Evolutionary conservation across 92 coral and sea anemone genomes (phyloP).

Genomic region (Phenganax stokvisi): DNA sequence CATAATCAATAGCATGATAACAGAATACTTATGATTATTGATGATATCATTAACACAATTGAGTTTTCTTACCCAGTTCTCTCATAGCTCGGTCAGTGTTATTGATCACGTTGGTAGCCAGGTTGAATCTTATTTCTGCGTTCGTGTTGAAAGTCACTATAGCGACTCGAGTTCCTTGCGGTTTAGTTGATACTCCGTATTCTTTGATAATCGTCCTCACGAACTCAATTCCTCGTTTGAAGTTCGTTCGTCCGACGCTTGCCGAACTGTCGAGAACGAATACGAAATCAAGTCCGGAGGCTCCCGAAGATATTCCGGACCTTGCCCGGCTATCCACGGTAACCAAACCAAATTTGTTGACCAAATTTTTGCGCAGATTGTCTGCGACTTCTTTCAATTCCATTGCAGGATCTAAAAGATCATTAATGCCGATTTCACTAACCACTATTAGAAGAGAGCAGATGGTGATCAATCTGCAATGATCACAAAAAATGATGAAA

Average conservation of each 20-base stretch:
- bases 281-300: constrained; percentile 90
- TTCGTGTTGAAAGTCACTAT: constrained; percentile 71
- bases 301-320: constrained; percentile 93
- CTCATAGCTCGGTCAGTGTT: constrained; percentile 57
- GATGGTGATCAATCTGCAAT: not conserved
- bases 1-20: too few species aligned
- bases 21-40: too few species aligned
- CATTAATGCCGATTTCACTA: not conserved
- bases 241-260: constrained; percentile 77
- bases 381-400: constrained; percentile 67
- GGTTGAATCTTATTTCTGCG: constrained; percentile 67
- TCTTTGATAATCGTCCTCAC: constrained; percentile 81
- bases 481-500: not conserved
- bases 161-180: constrained; percentile 89
- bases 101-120: constrained; percentile 64
- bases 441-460: not conserved
- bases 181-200: constrained; percentile 80
- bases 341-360: constrained; percentile 70
- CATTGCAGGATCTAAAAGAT: constrained; percentile 59
- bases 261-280: constrained; percentile 96
- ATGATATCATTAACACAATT: too few species aligned
- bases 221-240: constrained; percentile 80
- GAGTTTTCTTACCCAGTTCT: constrained; percentile 59
- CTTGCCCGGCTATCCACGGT: constrained; percentile 92
- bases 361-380: constrained; percentile 65